phyloP scores from a whole-genome alignment of 2,797 vertebrate species.

The Ciconia nigra region DNA sequence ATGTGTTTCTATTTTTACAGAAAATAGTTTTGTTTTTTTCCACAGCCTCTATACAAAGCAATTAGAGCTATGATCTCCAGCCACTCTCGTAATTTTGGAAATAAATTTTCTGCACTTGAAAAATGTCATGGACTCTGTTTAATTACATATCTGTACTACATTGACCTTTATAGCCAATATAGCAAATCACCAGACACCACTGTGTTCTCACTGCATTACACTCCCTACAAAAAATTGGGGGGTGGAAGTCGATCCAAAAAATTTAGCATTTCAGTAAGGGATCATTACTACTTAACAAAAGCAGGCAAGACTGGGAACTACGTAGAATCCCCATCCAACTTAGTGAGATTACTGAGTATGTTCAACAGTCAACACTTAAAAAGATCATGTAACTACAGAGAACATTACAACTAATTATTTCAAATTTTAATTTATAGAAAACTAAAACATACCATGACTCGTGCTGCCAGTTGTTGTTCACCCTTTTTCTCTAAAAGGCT shows the following conservation, averaged over 20 bases:
- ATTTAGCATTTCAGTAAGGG: neutral
- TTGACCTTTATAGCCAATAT: neutral
- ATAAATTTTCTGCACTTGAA: neutral
- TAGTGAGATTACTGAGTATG: neutral
- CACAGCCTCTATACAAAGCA: neutral
- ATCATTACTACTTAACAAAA: neutral
- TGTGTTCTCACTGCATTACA: neutral
- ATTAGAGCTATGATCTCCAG: neutral
- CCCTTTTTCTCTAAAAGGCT: slow-evolving; percentile 85
- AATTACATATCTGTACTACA: neutral
- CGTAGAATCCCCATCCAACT: neutral
- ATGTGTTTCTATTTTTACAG: neutral
- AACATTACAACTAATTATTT: neutral
- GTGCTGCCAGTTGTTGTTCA: slow-evolving; percentile 68
- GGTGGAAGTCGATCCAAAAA: neutral
- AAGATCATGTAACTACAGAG: neutral
- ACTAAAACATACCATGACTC: slow-evolving; percentile 78
- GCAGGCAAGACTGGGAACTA: neutral
- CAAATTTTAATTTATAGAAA: neutral
- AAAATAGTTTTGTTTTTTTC: rapidly evolving
- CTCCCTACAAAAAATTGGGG: neutral
- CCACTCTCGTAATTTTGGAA: neutral
- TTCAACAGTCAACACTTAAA: neutral
- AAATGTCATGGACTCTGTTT: neutral
- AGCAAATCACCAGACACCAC: neutral